Evolutionary conservation across 2,113 vertebrate species (phyloP), one percentile per base, ranked within the genome.

Genomic region (Laticauda colubrina): DNA sequence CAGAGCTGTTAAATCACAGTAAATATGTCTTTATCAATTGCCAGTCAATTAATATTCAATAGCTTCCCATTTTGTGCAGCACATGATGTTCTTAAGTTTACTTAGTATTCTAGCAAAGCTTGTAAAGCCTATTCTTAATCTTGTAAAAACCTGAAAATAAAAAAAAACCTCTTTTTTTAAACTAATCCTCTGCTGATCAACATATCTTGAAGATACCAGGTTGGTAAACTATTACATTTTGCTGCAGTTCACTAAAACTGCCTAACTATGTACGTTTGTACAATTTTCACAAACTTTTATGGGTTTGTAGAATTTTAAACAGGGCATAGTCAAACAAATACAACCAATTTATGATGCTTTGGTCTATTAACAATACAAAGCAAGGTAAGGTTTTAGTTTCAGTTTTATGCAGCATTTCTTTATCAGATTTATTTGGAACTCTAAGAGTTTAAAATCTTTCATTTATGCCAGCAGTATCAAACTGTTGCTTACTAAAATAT

Each of bases 11-110:
- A 96, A 91, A 95, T 93, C 96, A 96, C 87, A 94, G 95, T 96
- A 96, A 96, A 94, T 94, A 96, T 92, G 91, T 92, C 87, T 95
- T 93, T 97, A 96, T 97, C 94, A 97, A 96, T 95, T 95, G 96
- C 93, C 95, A 94, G 93, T 95, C 95, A 95, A 96, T 97, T 96
- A 96, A 93, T 93, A 96, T 89, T 91, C 88, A 96, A 96, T 97
- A 96, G 89, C 93, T 96, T 94, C 94, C 96, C 91, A 95, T 89
- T 96, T 96, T 96, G 91, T 94, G 93, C 48, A 94, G 90, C 95
- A 96, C 92, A 94, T 56, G 93, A 93, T 94, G 92, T 95, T 45
- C 43, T 87, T 87, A 51, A 61, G 18, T 64, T 94, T 95, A 95
- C 95, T 95, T n/a, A 92, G 91, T 96, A 94, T 94, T 75, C 6